These are phyloP conservation scores for Nomada fucata DNA, from an alignment of 2,888 invertebrate genomes.

Conservation along the genomic window DNA sequence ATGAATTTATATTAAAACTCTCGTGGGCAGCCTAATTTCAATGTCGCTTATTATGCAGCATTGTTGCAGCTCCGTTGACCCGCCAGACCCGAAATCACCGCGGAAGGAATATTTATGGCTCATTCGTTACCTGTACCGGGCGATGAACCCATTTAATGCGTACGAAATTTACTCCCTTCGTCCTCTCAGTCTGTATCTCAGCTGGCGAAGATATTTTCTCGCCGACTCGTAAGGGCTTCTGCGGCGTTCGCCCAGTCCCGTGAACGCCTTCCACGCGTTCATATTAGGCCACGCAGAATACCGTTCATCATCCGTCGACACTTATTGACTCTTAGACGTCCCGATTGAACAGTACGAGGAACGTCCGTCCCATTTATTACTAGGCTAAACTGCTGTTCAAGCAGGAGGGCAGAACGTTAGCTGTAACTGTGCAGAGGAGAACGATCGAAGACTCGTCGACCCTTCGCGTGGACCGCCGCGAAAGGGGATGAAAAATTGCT, in stretches of 20 bases:
- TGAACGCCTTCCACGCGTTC: conserved; percentile 41
- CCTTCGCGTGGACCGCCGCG: conserved; percentile 62
- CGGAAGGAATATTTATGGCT: conserved; percentile 51
- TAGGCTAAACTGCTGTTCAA: conserved; percentile 43
- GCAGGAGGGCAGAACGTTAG: conserved; percentile 5
- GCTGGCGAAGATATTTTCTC: neutral
- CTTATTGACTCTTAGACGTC: conserved; percentile 82
- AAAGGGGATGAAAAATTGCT: conserved; percentile 76
- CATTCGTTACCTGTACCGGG: neutral
- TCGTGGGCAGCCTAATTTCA: conserved; percentile 61
- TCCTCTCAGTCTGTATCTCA: neutral
- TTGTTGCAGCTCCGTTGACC: conserved; percentile 27
- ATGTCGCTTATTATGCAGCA: conserved; percentile 64
- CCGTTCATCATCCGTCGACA: conserved; percentile 83
- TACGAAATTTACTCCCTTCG: conserved; percentile 12
- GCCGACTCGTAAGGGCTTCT: conserved; percentile 1
- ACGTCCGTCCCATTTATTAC: conserved; percentile 70
- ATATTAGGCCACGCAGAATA: conserved; percentile 73
- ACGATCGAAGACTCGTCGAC: conserved; percentile 44
- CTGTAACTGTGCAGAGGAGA: conserved; percentile 10
- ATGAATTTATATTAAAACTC: conserved; percentile 79
- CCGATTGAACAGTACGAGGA: conserved; percentile 82
- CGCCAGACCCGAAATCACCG: conserved; percentile 36
- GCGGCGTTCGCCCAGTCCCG: neutral
- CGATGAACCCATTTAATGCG: conserved; percentile 38